Evolutionary conservation across 2,797 vertebrate species (phyloP).

Genomic region (Acomys russatus): DNA sequence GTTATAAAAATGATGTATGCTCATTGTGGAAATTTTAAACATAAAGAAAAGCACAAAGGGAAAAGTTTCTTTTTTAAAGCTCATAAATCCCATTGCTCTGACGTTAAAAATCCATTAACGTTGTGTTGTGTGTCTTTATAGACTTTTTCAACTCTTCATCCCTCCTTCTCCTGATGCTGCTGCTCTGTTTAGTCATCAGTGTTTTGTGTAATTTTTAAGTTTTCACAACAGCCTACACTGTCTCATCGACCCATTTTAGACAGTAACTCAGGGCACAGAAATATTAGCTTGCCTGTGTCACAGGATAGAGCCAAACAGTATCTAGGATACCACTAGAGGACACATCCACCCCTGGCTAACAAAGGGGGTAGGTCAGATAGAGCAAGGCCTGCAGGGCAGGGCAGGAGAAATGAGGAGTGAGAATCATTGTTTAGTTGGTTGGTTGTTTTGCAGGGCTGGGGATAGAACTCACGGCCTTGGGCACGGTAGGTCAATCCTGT

Average conservation of each 20-base stretch:
- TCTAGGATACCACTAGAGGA: not conserved
- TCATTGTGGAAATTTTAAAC: constrained; percentile 19
- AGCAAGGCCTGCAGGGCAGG: not conserved
- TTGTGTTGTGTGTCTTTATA: not conserved
- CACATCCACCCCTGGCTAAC: not conserved
- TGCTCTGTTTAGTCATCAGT: not conserved
- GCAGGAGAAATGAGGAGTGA: not conserved
- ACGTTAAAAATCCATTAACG: constrained; percentile 1
- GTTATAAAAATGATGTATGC: constrained; percentile 42
- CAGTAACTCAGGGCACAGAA: not conserved
- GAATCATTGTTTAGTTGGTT: not conserved
- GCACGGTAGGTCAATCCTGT: not conserved
- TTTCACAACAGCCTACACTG: not conserved
- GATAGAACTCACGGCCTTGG: not conserved
- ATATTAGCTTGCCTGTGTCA: not conserved
- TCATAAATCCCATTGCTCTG: not conserved
- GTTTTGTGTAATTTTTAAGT: constrained; percentile 22
- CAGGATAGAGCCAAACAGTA: not conserved
- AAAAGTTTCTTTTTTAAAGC: constrained; percentile 1
- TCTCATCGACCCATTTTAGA: not conserved
- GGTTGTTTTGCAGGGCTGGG: not conserved
- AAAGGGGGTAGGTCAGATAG: too few relatives aligned
- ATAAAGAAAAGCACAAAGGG: constrained; percentile 26
- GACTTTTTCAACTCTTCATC: not conserved
- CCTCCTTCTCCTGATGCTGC: not conserved